Evolutionary conservation across 2,888 invertebrate genomes (phyloP), one percentile per base, ranked within the genome.

Genomic region (Ametastegia equiseti): DNA sequence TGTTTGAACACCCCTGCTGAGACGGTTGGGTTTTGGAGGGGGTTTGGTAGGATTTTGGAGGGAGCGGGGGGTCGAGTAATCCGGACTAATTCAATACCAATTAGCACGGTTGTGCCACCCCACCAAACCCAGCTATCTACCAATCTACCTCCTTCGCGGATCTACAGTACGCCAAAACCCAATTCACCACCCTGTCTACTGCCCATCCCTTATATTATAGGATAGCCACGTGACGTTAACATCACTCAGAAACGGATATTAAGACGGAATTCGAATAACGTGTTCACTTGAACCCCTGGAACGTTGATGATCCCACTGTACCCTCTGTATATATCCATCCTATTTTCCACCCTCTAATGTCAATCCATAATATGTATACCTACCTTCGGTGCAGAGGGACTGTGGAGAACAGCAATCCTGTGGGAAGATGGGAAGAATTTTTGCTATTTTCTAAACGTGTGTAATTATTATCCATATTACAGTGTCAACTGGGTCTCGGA

Each of bases 261-360:
- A 88, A 88, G 86, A 84, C 86, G 86, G 85, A 88, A 88, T 87
- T 87, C 86, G 87, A 88, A 87, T 88, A 88, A 88, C 87, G 86
- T 88, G 88, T 88, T 89, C 88, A 87, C 87, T 84, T 84, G 84
- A 82, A 82, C 82, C 83, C 84, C 84, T 85, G 81, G 83, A 82
- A 82, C 60, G 84, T 84, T 88, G 87, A 88, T 88, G 87, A 86
- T 83, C 83, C 83, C 82, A 65, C 67, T 15, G 42, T 67, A 13
- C 54, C 57, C 57, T 45, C n/a, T 30, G 63, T 36, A 36, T 67
- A 50, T 80, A 75, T 65, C 80, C 39, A 79, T 73, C 63, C 69
- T 42, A 63, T 80, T 60, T n/a, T n/a, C n/a, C n/a, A n/a, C n/a
- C n/a, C n/a, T n/a, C n/a, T n/a, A n/a, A n/a, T n/a, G n/a, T n/a